Conservation (phyloP, 2,797 vertebrate genomes). For the Microctenopoma steveboyesi region DNA sequence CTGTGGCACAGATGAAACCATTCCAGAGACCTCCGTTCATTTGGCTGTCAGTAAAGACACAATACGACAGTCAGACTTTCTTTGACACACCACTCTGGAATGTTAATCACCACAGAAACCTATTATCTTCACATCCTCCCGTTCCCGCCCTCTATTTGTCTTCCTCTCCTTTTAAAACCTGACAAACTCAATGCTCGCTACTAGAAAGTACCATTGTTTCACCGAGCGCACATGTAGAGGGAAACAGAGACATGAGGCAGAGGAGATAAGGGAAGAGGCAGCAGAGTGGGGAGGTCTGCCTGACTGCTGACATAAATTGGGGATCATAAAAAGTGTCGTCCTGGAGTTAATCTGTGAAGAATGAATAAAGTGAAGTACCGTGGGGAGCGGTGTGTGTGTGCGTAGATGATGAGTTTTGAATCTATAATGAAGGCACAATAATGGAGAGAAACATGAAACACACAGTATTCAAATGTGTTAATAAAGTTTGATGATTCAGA, state of each 20-base stretch:
- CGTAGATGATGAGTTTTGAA: constrained; percentile 27
- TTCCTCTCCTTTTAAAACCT: constrained; percentile 66
- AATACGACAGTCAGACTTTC: constrained; percentile 65
- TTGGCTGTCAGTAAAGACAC: constrained; percentile 64
- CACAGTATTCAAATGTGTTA: constrained; percentile 57
- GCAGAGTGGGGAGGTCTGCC: constrained; percentile 53
- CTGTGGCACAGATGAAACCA: constrained; percentile 48
- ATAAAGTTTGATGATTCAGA: constrained; percentile 49
- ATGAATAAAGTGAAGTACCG: constrained; percentile 71
- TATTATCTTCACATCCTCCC: constrained; percentile 71
- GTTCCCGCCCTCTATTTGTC: constrained; percentile 66
- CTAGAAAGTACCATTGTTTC: constrained; percentile 77
- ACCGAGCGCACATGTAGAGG: constrained; percentile 60
- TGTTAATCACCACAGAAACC: constrained; percentile 77
- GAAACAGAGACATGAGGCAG: constrained; percentile 67
- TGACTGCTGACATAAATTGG: constrained; percentile 74
- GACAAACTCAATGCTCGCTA: constrained; percentile 72
- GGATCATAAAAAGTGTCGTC: constrained; percentile 75
- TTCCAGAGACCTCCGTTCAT: constrained; percentile 55
- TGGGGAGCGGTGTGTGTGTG: constrained; percentile 22
- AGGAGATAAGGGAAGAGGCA: constrained; percentile 62
- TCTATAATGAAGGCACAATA: constrained; percentile 55
- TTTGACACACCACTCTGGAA: constrained; percentile 64
- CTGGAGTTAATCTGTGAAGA: constrained; percentile 72
- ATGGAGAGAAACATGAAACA: constrained; percentile 42